Base-by-base conservation (phyloP, 2,797 vertebrate genomes). In the Scomberomorus guttatus region DNA sequence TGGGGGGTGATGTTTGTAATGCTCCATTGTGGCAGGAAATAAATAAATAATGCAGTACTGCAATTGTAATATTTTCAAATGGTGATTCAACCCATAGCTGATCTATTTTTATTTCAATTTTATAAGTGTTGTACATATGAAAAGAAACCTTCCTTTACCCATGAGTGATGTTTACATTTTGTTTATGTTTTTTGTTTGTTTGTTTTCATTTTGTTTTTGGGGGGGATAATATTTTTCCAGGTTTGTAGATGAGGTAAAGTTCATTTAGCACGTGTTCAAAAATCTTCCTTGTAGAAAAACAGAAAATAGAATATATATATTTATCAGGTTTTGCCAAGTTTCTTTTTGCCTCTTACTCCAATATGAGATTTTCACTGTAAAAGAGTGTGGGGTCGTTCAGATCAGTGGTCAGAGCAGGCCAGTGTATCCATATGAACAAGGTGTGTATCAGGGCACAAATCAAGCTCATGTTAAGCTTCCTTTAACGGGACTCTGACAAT, bases 81-180 rank as follows among this genome's bases (percentile, higher is more conserved):
- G 12, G 13, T 69, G 25, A 71, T 59, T 83, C 18, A 13, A 79
- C 62, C 75, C 72, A 86, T 82, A 81, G 75, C 56, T 77, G 72
- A 83, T 74, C 0, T 2, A 4, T 72, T 63, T 74, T 62, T 55
- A 27, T 72, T 65, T 64, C 8, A 29, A 50, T 60, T 72, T 71
- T 20, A 17, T 5, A 37, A 51, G 10, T 70, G 65, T 42, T 82
- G 5, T 57, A 18, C 72, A 37, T 48, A 12, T 17, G 46, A 18
- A 64, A 42, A n/a, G 13, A 32, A 48, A 34, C 7, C 2, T 62
- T 64, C 68, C 12, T 87, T 76, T 54, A 54, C 18, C 50, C 66
- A 71, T 74, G 8, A 77, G 64, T 66, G 44, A 52, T 75, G 78
- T 72, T 81, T 39, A 68, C 65, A 76, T 81, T 79, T 73, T 85